A percentile compares a stretch with the other conserved stretches of the same genome.
Conservation (phyloP, 2,797 vertebrate genomes). For the Bovichtus variegatus region DNA sequence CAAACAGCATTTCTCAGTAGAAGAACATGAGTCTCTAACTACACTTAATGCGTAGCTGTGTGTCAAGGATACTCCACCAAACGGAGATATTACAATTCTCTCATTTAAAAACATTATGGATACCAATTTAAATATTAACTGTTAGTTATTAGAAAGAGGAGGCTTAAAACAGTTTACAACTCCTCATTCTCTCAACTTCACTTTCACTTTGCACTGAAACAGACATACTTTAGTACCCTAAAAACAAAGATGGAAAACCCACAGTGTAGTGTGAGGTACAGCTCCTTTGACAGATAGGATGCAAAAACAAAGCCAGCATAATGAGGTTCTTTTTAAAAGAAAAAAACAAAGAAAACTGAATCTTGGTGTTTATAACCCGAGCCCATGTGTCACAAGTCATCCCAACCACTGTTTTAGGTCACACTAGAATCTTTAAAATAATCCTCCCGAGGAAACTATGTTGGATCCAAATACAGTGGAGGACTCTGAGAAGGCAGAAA, state of each 20-base stretch:
- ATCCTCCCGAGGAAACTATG: slow-evolving; percentile 1
- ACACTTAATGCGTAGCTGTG: not conserved
- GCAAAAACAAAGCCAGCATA: slow-evolving; percentile 27
- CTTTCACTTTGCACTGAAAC: slow-evolving; percentile 32
- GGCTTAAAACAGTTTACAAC: not conserved
- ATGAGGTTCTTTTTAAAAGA: slow-evolving; percentile 6
- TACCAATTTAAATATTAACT: not conserved
- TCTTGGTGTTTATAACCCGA: slow-evolving; percentile 2
- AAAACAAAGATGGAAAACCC: not conserved
- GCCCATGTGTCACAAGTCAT: slow-evolving; percentile 27
- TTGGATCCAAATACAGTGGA: slow-evolving; percentile 22
- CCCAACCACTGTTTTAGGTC: slow-evolving; percentile 18
- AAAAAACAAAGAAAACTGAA: not conserved
- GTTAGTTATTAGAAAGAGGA: not conserved
- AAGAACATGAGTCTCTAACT: not conserved
- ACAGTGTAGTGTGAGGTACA: not conserved
- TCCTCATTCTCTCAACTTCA: not conserved
- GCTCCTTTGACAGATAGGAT: not conserved
- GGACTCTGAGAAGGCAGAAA: slow-evolving; percentile 27
- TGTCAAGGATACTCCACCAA: not conserved
- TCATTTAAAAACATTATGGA: not conserved
- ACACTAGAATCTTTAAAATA: not conserved
- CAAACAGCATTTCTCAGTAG: not conserved
- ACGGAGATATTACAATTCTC: not conserved
- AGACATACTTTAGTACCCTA: not conserved